phyloP scores from a whole-genome alignment of 2,888 invertebrate species.

The Mythimna impura region DNA sequence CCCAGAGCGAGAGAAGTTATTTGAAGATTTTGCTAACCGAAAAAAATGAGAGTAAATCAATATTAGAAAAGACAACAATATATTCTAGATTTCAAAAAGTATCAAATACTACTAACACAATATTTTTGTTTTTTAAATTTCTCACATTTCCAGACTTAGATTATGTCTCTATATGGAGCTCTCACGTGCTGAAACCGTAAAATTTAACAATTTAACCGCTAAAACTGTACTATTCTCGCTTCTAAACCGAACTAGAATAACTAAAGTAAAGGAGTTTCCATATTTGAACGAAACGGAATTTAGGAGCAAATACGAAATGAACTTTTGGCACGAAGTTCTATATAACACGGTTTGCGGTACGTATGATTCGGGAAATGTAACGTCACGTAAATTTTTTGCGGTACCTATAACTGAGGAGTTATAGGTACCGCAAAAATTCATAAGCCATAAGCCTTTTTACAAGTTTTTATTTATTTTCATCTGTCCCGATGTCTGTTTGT shows the following conservation, averaged over 20 bases:
- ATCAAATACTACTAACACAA: background rate
- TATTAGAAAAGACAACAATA: background rate
- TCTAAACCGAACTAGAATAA: background rate
- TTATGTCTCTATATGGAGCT: too few species aligned
- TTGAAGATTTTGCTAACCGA: too few species aligned
- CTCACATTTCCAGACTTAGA: background rate
- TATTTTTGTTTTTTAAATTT: background rate
- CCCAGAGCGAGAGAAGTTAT: too few species aligned
- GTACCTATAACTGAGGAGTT: too few species aligned
- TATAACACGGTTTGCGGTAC: too few species aligned
- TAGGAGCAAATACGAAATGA: background rate
- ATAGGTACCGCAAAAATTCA: too few species aligned
- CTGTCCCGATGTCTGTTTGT: too few species aligned
- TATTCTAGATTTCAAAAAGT: background rate
- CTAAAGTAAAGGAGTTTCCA: conserved; percentile 1
- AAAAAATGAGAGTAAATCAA: background rate
- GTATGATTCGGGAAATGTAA: too few species aligned
- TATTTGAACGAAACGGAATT: background rate
- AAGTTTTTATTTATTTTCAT: too few species aligned
- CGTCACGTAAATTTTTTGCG: too few species aligned
- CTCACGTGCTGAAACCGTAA: background rate
- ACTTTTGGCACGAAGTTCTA: too few species aligned
- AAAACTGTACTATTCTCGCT: conserved; percentile 3
- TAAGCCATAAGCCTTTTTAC: too few species aligned
- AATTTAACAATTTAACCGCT: conserved; percentile 11